Evolutionary conservation across 2,888 invertebrate species (phyloP), one percentile per base, ranked within the genome.

Genomic region (Pristionchus entomophagus): DNA sequence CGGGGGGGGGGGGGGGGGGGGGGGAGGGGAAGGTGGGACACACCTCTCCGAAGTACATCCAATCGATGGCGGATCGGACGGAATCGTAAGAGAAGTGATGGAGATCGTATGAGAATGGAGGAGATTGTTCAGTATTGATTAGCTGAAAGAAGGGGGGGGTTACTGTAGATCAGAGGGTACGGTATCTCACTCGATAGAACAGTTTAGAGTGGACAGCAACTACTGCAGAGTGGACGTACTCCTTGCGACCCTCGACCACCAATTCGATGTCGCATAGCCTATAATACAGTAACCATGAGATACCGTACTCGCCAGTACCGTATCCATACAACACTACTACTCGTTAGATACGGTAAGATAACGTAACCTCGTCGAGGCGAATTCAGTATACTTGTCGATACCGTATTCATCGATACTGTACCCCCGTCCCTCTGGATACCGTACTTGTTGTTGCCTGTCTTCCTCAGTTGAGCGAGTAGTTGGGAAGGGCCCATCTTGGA

Each of bases 31-130:
- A 45, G 6, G 41, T 8, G 41, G 77, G 77, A 45, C 22, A 41
- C 45, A 45, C 45, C 41, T 82, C 82, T 59, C 82, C 82, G 49
- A 82, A 82, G 41, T 82, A 82, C 82, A 82, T 82, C 82, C 82
- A 82, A 59, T 82, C 82, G 26, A 82, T n/a, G 12, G 59, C 17
- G 1, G 82, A 56, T 2, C 17, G 49, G 41, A 82, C 82, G 26
- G 41, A 45, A 38, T 82, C 56, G n/a, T 32, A 59, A 26, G 56
- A 59, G 35, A 59, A 38, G 29, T 59, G 22, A 82, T 38, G 82
- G 6, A 82, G 82, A 59, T 82, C 82, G 22, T 41, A 82, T 26
- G 82, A 82, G 82, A 82, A 82, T 22, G 82, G 82, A 59, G 82
- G 82, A n/a, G 56, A 45, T 59, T 82, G 56, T 59, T 56, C 59